Percentiles rank a stretch among this genome's conserved stretches.
These are phyloP conservation scores for Orgyia antiqua DNA, from an alignment of 2,888 invertebrate species.

Conservation along the genomic window DNA sequence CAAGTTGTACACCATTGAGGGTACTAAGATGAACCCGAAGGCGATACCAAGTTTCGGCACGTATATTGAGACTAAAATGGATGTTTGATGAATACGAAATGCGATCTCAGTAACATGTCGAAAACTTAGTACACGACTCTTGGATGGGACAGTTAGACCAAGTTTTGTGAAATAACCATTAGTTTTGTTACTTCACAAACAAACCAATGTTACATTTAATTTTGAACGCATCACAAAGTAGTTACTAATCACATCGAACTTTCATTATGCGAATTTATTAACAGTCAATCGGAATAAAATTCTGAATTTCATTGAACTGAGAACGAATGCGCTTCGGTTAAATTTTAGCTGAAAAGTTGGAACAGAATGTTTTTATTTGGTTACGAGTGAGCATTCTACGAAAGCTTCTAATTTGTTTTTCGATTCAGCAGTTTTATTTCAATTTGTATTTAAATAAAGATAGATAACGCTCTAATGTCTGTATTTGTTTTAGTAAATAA, in stretches of 20 bases:
- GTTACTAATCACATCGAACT: conserved; percentile 32
- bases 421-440: conserved; percentile 16
- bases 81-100: conserved; percentile 65
- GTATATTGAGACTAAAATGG: conserved; percentile 60
- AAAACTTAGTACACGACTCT: conserved; percentile 29
- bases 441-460: not conserved
- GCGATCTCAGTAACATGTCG: conserved; percentile 38
- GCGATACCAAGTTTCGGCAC: conserved; percentile 55
- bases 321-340: conserved; percentile 42
- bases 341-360: conserved; percentile 61
- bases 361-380: conserved; percentile 51
- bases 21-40: conserved; percentile 60
- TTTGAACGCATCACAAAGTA: conserved; percentile 40
- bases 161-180: conserved; percentile 27
- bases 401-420: conserved; percentile 44
- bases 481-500: not conserved
- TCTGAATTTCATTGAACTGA: conserved; percentile 58
- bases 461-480: not conserved
- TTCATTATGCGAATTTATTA: conserved; percentile 51
- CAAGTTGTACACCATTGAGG: conserved; percentile 53
- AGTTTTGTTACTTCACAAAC: conserved; percentile 14
- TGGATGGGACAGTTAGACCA: conserved; percentile 25
- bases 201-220: conserved; percentile 30
- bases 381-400: conserved; percentile 38
- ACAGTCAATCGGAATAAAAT: conserved; percentile 48